Evolutionary conservation across 1,140 invertebrate genomes (phyloP), one percentile per base, ranked within the genome.

Genomic region (Steinernema feltiae): DNA sequence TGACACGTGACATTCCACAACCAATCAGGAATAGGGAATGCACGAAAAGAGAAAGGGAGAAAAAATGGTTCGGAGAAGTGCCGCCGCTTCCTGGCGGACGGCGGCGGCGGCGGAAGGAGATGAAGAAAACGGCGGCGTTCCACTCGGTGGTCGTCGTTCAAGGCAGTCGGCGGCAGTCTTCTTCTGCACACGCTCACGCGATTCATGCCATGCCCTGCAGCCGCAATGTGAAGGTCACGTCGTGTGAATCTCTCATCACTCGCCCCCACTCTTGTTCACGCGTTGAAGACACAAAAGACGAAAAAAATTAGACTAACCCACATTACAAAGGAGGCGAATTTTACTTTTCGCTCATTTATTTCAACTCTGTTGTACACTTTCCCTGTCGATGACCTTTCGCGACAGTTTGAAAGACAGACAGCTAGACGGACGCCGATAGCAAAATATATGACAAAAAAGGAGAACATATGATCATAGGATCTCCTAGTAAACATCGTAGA

Each of bases 271-370:
- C n/a, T n/a, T n/a, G n/a, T n/a, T n/a, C n/a, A n/a, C n/a, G n/a
- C n/a, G n/a, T n/a, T n/a, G n/a, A n/a, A n/a, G n/a, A 63, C 53
- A 63, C 53, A 63, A 63, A 63, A 63, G 53, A 63, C 53, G 53
- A 7, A 7, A 21, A n/a, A 27, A 63, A 63, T 63, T 63, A 27
- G 53, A 63, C 53, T 63, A 63, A 63, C 53, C 53, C 24, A 63
- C 53, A 63, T 63, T 63, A 27, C 2, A 27, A 15, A 63, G 24
- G 24, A 21, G 24, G 24, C 2, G 18, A n/a, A n/a, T n/a, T n/a
- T n/a, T n/a, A n/a, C n/a, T n/a, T n/a, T n/a, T n/a, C n/a, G n/a
- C n/a, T n/a, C n/a, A n/a, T n/a, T n/a, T n/a, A n/a, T n/a, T n/a
- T n/a, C n/a, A n/a, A n/a, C n/a, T n/a, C n/a, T n/a, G n/a, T n/a